phyloP scores from a whole-genome alignment of 2,797 vertebrate species.

The Spea hammondii region DNA sequence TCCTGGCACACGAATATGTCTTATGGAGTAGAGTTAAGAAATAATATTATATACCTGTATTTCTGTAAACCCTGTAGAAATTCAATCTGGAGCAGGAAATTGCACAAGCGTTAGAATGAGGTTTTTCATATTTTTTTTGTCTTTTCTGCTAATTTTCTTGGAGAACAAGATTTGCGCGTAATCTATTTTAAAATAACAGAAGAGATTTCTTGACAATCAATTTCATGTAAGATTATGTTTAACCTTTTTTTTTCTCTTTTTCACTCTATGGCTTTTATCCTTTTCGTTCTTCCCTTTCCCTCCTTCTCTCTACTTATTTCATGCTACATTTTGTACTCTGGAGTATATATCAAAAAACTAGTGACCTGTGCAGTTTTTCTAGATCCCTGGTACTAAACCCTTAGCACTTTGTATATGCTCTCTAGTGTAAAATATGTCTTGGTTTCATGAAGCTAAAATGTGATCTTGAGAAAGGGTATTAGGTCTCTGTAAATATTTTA shows the following conservation, averaged over 20 bases:
- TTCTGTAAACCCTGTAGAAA: slow-evolving; percentile 13
- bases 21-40: slow-evolving; percentile 18
- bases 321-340: slow-evolving; percentile 9
- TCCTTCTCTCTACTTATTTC: background rate
- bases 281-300: background rate
- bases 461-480: slow-evolving; percentile 63
- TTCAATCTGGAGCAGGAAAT: slow-evolving; percentile 18
- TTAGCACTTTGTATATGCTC: slow-evolving; percentile 39
- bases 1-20: slow-evolving; percentile 20
- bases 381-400: slow-evolving; percentile 40
- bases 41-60: slow-evolving; percentile 28
- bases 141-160: slow-evolving; percentile 1
- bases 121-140: background rate
- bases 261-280: background rate
- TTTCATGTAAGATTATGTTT: background rate
- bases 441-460: slow-evolving; percentile 63
- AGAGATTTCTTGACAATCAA: background rate
- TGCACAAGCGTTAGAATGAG: background rate
- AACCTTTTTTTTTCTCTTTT: background rate
- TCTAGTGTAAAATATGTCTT: slow-evolving; percentile 49
- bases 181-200: slow-evolving; percentile 7
- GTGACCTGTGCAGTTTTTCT: slow-evolving; percentile 35
- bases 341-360: slow-evolving; percentile 30
- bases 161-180: background rate
- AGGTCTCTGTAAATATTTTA: slow-evolving; percentile 68